Conservation (phyloP, 2,888 invertebrate species). For the Leptothorax acervorum region DNA sequence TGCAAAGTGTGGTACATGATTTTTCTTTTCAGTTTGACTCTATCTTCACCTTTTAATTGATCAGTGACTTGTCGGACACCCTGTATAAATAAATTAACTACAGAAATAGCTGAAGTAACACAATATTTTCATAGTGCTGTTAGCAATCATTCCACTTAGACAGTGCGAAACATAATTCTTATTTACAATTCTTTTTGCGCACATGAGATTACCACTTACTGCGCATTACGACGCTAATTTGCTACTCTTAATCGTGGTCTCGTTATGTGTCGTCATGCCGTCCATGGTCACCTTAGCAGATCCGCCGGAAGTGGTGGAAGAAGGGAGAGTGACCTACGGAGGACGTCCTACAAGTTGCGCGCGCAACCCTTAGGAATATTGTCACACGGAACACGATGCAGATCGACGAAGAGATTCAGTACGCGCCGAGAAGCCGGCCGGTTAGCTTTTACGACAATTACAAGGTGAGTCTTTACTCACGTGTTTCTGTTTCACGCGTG, state of each 20-base stretch:
- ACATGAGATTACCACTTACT: background rate
- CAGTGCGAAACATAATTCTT: background rate
- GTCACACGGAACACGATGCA: constrained; percentile 70
- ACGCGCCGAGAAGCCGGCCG: constrained; percentile 83
- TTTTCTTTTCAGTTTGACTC: too few species aligned
- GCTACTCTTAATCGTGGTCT: background rate
- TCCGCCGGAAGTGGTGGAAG: constrained; percentile 70
- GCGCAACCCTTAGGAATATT: constrained; percentile 73
- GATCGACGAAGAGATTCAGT: constrained; percentile 81
- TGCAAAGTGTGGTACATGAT: too few species aligned
- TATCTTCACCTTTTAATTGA: too few species aligned
- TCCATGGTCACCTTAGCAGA: constrained; percentile 25
- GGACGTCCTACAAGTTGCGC: constrained; percentile 76
- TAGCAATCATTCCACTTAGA: background rate
- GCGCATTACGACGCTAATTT: background rate
- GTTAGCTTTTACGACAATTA: constrained; percentile 86
- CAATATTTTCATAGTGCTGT: background rate
- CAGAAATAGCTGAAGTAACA: background rate
- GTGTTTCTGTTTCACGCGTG: constrained; percentile 59
- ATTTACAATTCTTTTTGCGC: constrained; percentile 8
- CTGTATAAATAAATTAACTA: background rate
- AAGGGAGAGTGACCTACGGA: constrained; percentile 60
- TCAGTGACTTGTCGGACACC: background rate
- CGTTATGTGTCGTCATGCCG: constrained; percentile 1
- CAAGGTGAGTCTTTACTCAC: constrained; percentile 76